phyloP scores from a whole-genome alignment of 1,140 invertebrate genomes.

The Drosophila ambigua region DNA sequence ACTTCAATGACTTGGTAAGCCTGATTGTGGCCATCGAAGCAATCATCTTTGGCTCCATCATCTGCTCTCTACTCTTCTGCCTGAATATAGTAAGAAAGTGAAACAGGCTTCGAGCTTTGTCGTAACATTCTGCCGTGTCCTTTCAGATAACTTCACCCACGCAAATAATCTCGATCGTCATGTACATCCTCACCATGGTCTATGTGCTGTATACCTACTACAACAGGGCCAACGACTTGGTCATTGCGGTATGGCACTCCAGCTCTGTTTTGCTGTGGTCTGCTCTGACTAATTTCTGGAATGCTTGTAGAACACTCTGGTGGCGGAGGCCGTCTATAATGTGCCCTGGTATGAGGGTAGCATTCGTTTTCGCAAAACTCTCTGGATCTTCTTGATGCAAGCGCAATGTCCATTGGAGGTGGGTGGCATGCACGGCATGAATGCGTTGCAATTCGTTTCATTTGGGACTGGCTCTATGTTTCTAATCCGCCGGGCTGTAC shows the following conservation, averaged over 20 bases:
- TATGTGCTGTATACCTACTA: constrained; percentile 79
- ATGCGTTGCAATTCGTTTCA: constrained; percentile 45
- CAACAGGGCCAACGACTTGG: constrained; percentile 74
- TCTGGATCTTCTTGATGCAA: constrained; percentile 73
- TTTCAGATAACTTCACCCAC: constrained; percentile 52
- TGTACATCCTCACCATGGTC: constrained; percentile 78
- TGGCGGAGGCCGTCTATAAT: constrained; percentile 65
- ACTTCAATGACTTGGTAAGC: constrained; percentile 64
- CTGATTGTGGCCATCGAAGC: constrained; percentile 67
- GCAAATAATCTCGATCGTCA: constrained; percentile 58
- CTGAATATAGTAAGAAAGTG: constrained; percentile 67
- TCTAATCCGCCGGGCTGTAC: constrained; percentile 67
- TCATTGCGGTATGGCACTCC: constrained; percentile 51
- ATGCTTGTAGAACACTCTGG: constrained; percentile 34
- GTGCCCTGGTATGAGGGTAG: constrained; percentile 59
- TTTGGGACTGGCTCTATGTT: constrained; percentile 53
- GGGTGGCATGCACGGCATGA: constrained; percentile 10
- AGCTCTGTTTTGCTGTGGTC: too few species aligned
- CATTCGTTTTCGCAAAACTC: constrained; percentile 61
- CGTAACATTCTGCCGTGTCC: too few species aligned
- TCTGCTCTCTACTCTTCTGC: constrained; percentile 70
- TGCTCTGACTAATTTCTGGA: not conserved
- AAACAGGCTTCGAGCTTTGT: too few species aligned
- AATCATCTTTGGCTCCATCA: constrained; percentile 71
- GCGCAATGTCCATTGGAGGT: constrained; percentile 72